A percentile compares a stretch with the other conserved stretches of the same genome.
Conservation (phyloP, 1,140 invertebrate genomes). For the Drosophila sp. region DNA sequence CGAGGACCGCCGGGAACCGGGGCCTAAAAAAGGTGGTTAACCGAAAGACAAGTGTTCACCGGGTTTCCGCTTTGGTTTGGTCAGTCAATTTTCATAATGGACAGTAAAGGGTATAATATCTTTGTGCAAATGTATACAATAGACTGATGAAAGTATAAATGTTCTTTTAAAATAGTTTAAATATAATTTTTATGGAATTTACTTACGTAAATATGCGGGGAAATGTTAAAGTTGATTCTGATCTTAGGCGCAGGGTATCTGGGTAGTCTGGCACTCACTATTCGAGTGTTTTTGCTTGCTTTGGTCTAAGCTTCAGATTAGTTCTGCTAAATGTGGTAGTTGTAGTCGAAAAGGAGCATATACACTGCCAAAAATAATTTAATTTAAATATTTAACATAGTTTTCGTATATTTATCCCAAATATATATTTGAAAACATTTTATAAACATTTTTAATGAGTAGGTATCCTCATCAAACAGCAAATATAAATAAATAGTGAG, state of each 20-base stretch:
- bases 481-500: too few species aligned
- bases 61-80: conserved; percentile 2
- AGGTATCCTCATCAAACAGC: too few species aligned
- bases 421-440: not conserved
- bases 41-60: not conserved
- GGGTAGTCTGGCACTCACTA: not conserved
- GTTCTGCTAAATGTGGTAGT: not conserved
- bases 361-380: not conserved
- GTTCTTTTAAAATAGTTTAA: too few species aligned
- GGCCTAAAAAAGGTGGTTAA: not conserved
- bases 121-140: too few species aligned
- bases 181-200: too few species aligned
- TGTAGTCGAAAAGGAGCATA: not conserved
- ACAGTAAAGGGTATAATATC: not conserved
- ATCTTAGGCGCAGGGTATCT: not conserved
- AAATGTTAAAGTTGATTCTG: too few species aligned
- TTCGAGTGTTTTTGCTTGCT: too few species aligned
- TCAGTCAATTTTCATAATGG: not conserved
- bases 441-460: too few species aligned
- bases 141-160: too few species aligned
- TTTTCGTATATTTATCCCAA: too few species aligned
- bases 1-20: not conserved
- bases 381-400: not conserved
- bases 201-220: too few species aligned
- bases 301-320: not conserved